A percentile compares a stretch with the other conserved stretches of the same genome.
Conservation (phyloP, 2,113 vertebrate genomes). For the Pithys albifrons region DNA sequence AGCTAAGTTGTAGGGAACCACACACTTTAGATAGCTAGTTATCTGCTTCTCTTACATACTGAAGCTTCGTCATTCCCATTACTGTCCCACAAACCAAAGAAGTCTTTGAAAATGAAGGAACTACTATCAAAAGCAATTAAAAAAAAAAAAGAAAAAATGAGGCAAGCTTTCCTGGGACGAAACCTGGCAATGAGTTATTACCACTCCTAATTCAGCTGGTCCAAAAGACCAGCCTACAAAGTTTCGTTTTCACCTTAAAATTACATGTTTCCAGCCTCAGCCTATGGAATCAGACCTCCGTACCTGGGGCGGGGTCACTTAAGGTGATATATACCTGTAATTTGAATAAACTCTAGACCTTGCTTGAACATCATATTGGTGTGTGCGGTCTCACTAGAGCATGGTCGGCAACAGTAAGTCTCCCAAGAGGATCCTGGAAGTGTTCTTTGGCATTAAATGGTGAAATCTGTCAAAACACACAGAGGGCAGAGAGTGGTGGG, state of each 20-base stretch:
- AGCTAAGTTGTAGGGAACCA: not conserved
- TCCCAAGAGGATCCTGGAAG: not conserved
- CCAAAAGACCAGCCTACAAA: no score
- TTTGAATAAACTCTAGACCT: no score
- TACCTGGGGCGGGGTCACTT: no score
- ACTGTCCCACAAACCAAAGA: not conserved
- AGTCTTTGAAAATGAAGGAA: not conserved
- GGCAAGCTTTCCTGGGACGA: not conserved
- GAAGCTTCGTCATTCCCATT: not conserved
- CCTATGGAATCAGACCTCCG: no score
- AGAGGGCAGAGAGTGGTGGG: not conserved
- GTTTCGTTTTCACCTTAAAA: no score
- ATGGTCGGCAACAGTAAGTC: no score
- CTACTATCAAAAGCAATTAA: not conserved
- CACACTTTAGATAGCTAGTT: not conserved
- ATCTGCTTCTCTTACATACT: not conserved
- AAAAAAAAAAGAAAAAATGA: not conserved
- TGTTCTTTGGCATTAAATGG: not conserved
- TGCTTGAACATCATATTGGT: no score
- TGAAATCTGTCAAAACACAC: not conserved
- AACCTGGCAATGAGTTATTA: not conserved
- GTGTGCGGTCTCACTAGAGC: no score
- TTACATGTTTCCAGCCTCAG: no score
- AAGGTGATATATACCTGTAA: no score
- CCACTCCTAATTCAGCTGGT: no score